Evolutionary conservation across 1,140 invertebrate species (phyloP), one percentile per base, ranked within the genome.

Genomic region (Atta colombica): DNA sequence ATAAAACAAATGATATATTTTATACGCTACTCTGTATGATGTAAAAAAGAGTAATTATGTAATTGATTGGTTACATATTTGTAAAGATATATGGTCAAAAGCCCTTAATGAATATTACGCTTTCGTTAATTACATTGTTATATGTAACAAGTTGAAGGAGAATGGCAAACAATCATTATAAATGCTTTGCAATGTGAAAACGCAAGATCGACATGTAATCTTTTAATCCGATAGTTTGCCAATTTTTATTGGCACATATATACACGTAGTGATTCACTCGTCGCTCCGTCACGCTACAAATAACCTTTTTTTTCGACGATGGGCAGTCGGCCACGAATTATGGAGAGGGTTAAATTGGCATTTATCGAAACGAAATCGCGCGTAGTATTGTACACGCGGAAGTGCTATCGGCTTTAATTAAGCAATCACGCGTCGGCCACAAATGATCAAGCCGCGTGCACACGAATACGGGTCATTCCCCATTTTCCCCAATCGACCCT

Each of bases 401-500:
- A 75, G 87, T 72, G 53, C 82, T 77, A 88, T 89, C 75, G 51
- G 63, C 69, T 87, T 87, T 90, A 89, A 90, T 90, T 89, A 87
- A 90, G 80, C 89, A 90, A 90, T 89, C 74, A 77, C 78, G 51
- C 35, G 58, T 51, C 58, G 35, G 21, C 87, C 87, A 61, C 89
- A 89, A 89, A 90, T 90, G 88, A 90, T 90, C 89, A 90, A 89
- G 89, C 71, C 80, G 16, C 58, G 58, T 65, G 58, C 21, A 45
- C 74, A 28, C 61, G 60, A 82, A 49, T 10, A 16, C 58, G 16
- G 71, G 28, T 77, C 49, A 31, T 16, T 21, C 28, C 28, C 60
- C 66, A 39, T 68, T 28, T 12, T 16, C 53, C 28, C n/a, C n/a
- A 21, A 12, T 21, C 10, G 12, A 2, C 78, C 21, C 49, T 18